These are phyloP conservation scores for Ormia ochracea DNA, from an alignment of 2,888 invertebrate genomes.

Conservation along the genomic window DNA sequence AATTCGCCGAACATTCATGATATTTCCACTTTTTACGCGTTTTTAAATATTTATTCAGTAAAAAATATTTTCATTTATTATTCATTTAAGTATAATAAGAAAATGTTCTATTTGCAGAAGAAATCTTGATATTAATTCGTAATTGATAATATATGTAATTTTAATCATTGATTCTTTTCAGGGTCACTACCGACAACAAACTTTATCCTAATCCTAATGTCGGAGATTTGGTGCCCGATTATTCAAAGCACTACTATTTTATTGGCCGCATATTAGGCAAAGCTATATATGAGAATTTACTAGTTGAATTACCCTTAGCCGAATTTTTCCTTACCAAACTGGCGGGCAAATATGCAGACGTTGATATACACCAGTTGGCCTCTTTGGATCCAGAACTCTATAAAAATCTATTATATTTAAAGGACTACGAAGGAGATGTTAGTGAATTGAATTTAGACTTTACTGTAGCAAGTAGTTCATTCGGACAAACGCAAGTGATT, in stretches of 20 bases:
- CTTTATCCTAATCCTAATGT: conserved; percentile 98
- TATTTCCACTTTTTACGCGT: too few relatives aligned
- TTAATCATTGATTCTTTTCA: conserved; percentile 57
- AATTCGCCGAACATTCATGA: too few relatives aligned
- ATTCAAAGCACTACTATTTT: conserved; percentile 93
- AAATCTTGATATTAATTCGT: too few relatives aligned
- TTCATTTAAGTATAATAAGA: too few relatives aligned
- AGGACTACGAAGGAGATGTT: conserved; percentile 90
- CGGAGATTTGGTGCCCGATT: conserved; percentile 89
- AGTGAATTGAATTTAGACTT: conserved; percentile 94
- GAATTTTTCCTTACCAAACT: conserved; percentile 95
- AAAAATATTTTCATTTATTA: too few relatives aligned
- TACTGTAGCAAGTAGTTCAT: conserved; percentile 91
- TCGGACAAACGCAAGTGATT: conserved; percentile 92
- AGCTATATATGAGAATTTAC: conserved; percentile 95
- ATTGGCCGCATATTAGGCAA: conserved; percentile 96
- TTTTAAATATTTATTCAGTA: too few relatives aligned
- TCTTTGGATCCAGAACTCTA: conserved; percentile 93
- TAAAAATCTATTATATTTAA: conserved; percentile 90
- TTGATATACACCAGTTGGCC: conserved; percentile 93
- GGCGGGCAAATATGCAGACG: conserved; percentile 84
- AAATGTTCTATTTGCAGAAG: too few relatives aligned
- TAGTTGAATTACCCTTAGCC: conserved; percentile 96
- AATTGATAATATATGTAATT: too few relatives aligned
- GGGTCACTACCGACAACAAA: conserved; percentile 92